Conservation (phyloP, 2,888 invertebrate genomes). For the Aphodius granarius region DNA sequence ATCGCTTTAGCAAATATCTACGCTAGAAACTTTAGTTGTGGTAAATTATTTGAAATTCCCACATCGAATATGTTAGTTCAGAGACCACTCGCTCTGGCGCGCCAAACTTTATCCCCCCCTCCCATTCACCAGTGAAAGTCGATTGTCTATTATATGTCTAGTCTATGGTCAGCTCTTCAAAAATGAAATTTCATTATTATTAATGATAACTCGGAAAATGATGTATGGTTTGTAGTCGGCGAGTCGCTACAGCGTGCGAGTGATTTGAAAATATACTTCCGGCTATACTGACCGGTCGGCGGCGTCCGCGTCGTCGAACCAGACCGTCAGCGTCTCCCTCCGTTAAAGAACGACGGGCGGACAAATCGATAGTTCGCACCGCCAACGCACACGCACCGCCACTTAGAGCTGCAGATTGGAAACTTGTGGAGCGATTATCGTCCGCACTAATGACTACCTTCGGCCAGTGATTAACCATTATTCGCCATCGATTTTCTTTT, state of each 20-base stretch:
- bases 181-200: too few relatives aligned
- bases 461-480: background rate
- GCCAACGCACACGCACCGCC: slow-evolving; percentile 10
- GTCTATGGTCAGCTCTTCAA: too few relatives aligned
- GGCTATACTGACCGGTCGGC: slow-evolving; percentile 6
- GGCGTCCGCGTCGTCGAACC: background rate
- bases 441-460: slow-evolving; percentile 10
- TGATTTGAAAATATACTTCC: background rate
- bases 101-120: too few relatives aligned
- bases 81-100: too few relatives aligned
- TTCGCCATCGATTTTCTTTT: background rate
- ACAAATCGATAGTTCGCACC: slow-evolving; percentile 8
- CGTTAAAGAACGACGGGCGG: background rate
- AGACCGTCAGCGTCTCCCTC: background rate
- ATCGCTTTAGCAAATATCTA: too few relatives aligned
- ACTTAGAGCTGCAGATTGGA: slow-evolving; percentile 14
- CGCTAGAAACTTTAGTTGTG: too few relatives aligned
- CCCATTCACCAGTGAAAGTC: too few relatives aligned
- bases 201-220: background rate
- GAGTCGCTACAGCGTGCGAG: background rate
- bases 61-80: too few relatives aligned
- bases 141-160: too few relatives aligned
- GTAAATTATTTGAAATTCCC: too few relatives aligned
- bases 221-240: background rate
- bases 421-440: slow-evolving; percentile 9